A percentile compares a stretch with the other conserved stretches of the same genome.
Conservation (phyloP, 2,797 vertebrate species). For the Atherinosoma microstoma region DNA sequence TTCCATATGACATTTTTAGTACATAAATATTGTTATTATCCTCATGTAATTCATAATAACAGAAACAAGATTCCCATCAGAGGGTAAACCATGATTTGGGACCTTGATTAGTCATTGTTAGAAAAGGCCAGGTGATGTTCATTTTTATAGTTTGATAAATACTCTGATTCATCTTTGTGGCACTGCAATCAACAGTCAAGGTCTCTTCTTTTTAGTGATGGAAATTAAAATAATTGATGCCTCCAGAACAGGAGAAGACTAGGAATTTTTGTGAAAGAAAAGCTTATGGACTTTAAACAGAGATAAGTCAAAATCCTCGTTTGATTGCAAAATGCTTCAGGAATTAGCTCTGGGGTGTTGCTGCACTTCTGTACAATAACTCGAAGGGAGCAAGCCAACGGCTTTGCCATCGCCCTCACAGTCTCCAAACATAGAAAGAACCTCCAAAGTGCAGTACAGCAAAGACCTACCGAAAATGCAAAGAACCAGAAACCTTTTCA, state of each 20-base stretch:
- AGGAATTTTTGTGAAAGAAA: not conserved
- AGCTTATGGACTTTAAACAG: not conserved
- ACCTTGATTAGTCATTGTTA: not conserved
- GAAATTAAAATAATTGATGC: slow-evolving; percentile 1
- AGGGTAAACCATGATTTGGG: not conserved
- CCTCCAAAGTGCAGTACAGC: not conserved
- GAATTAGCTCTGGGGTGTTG: not conserved
- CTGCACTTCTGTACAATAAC: not conserved
- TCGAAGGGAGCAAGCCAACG: not conserved
- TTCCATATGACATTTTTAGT: not conserved
- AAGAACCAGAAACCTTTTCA: not conserved
- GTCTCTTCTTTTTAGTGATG: not conserved
- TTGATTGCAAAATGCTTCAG: not conserved
- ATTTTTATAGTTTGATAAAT: not conserved
- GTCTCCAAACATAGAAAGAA: not conserved
- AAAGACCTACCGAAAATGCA: not conserved
- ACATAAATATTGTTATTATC: not conserved
- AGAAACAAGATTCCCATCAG: not conserved
- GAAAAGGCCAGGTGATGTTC: slow-evolving; percentile 5
- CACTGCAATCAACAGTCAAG: slow-evolving; percentile 5
- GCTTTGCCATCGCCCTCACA: not conserved
- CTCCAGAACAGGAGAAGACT: not conserved
- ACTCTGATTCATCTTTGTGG: not conserved
- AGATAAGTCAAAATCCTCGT: not conserved
- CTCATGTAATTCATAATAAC: not conserved